Conservation (phyloP, 2,797 vertebrate genomes). For the Labroides dimidiatus region DNA sequence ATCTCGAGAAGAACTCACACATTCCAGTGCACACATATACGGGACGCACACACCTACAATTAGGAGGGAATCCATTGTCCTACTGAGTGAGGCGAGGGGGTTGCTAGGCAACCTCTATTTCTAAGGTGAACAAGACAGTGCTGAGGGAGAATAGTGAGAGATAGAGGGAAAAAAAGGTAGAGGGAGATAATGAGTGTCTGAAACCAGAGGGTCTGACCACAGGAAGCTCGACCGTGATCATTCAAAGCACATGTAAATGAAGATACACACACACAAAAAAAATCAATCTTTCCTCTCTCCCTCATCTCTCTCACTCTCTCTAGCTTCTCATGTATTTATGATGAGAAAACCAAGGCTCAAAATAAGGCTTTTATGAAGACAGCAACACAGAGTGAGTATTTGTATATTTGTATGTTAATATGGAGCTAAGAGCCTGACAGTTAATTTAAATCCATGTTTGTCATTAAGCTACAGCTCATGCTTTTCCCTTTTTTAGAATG, state of each 20-base stretch:
- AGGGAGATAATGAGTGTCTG: constrained; percentile 46
- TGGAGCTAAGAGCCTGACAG: constrained; percentile 20
- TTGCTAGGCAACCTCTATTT: constrained; percentile 81
- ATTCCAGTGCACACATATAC: constrained; percentile 33
- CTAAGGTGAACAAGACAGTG: constrained; percentile 68
- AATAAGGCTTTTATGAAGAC: constrained; percentile 68
- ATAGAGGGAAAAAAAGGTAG: constrained; percentile 18
- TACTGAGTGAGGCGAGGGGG: constrained; percentile 41
- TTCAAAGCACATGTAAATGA: constrained; percentile 50
- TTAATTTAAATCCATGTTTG: constrained; percentile 27
- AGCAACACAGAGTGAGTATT: constrained; percentile 47
- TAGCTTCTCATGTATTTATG: neutral
- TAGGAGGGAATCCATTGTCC: constrained; percentile 67
- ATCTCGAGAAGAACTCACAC: constrained; percentile 20
- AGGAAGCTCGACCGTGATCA: constrained; percentile 48
- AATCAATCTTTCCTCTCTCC: constrained; percentile 11
- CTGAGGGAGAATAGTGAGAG: constrained; percentile 44
- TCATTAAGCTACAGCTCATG: constrained; percentile 26
- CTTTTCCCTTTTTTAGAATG: constrained; percentile 23
- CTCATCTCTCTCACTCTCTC: neutral
- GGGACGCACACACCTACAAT: constrained; percentile 56
- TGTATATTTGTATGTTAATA: constrained; percentile 30
- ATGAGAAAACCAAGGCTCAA: constrained; percentile 31
- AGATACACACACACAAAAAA: constrained; percentile 16
- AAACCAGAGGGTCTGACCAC: constrained; percentile 50